phyloP scores from a whole-genome alignment of 2,888 invertebrate genomes.

The Microchrysa polita region DNA sequence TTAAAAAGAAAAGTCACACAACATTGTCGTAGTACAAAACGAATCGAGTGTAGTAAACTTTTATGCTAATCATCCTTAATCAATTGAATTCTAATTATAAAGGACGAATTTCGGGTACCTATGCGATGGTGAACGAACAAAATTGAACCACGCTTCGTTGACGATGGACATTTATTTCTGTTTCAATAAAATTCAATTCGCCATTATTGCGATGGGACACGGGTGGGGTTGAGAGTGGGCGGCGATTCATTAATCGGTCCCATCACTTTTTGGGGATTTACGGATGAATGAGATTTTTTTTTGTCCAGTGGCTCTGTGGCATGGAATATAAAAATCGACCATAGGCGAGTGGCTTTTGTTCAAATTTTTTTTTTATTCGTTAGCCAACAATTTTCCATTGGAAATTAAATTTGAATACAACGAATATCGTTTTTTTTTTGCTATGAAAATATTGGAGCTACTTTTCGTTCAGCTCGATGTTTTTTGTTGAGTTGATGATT shows the following conservation, averaged over 20 bases:
- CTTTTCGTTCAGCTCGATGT: too few relatives aligned
- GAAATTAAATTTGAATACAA: too few relatives aligned
- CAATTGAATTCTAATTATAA: constrained; percentile 42
- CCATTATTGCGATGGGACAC: too few relatives aligned
- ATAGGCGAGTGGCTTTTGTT: too few relatives aligned
- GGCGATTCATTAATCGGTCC: not conserved
- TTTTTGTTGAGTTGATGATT: too few relatives aligned
- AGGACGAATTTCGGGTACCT: constrained; percentile 9
- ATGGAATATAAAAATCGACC: too few relatives aligned
- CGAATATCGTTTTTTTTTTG: too few relatives aligned
- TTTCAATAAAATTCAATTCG: constrained; percentile 2
- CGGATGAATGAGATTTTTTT: not conserved
- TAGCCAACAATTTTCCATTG: too few relatives aligned
- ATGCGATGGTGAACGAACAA: not conserved
- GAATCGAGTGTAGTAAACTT: constrained; percentile 18
- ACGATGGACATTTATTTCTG: constrained; percentile 4
- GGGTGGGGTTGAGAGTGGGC: not conserved
- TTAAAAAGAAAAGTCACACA: not conserved
- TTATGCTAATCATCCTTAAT: constrained; percentile 41
- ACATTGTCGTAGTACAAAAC: too few relatives aligned
- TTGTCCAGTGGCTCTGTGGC: not conserved
- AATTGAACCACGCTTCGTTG: not conserved
- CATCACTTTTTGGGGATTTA: not conserved
- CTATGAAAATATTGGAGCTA: too few relatives aligned
- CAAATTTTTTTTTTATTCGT: too few relatives aligned